Evolutionary conservation across 2,797 vertebrate genomes (phyloP).

Genomic region (Rhincodon typus): DNA sequence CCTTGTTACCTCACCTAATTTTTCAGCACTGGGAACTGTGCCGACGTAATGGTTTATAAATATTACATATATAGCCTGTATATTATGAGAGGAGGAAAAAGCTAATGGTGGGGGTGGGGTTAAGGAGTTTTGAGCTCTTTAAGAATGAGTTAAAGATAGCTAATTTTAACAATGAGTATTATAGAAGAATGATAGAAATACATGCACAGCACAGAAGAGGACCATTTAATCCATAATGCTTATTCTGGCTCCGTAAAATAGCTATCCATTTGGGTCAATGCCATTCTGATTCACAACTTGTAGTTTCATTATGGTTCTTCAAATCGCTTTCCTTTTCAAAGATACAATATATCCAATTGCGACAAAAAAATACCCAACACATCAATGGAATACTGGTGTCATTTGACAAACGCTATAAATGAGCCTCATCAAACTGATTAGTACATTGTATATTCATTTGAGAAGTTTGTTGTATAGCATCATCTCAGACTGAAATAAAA

Average conservation of each 20-base stretch:
- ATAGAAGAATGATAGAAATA: not conserved
- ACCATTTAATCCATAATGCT: not conserved
- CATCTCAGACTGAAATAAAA: not conserved
- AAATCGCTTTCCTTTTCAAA: not conserved
- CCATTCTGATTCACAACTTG: not conserved
- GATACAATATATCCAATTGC: not conserved
- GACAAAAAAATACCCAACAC: not conserved
- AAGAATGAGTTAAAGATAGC: not conserved
- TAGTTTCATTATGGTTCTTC: not conserved
- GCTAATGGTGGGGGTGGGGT: not conserved
- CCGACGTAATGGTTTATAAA: not conserved
- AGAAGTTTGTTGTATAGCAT: not conserved
- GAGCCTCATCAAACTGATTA: not conserved
- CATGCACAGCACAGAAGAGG: not conserved
- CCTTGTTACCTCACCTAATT: no score
- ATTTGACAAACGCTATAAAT: not conserved
- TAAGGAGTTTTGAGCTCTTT: not conserved
- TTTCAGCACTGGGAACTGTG: not conserved
- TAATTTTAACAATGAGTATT: not conserved
- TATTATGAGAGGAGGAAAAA: not conserved
- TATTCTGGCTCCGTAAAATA: not conserved
- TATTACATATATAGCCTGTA: not conserved
- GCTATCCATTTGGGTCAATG: not conserved
- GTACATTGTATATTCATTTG: not conserved
- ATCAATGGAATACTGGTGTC: not conserved